Conservation (phyloP, 2,888 invertebrate species). For the Temnothorax unifasciatus region DNA sequence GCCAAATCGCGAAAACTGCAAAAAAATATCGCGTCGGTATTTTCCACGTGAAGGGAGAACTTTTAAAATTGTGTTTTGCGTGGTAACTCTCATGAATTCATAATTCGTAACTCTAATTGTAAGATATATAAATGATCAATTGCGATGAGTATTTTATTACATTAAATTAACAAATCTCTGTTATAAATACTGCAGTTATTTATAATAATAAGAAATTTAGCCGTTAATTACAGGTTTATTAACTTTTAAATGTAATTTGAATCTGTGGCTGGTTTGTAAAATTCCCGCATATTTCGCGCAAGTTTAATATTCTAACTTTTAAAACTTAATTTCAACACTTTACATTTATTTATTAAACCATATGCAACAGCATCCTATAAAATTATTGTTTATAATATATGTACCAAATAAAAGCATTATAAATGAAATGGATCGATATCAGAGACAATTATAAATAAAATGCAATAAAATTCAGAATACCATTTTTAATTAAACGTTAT, state of each 20-base stretch:
- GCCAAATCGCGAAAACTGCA: constrained; percentile 15
- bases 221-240: background rate
- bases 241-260: constrained; percentile 12
- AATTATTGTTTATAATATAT: constrained; percentile 12
- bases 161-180: background rate
- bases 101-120: background rate
- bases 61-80: background rate
- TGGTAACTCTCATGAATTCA: background rate
- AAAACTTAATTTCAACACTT: background rate
- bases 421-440: background rate
- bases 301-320: background rate
- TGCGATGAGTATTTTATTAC: background rate
- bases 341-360: background rate
- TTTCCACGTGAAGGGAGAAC: background rate
- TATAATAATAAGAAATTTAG: background rate
- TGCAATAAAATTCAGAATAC: background rate
- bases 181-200: background rate
- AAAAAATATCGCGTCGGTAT: constrained; percentile 27
- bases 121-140: background rate
- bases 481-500: background rate
- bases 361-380: background rate
- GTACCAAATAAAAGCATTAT: background rate
- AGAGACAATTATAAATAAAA: background rate
- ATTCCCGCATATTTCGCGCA: background rate
- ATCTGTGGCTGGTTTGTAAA: background rate